Percentiles rank a stretch among this genome's conserved stretches.
Evolutionary conservation across 53 echinoderm and acorn worm genomes (phyloP).

Genomic region (Luidia sarsii): DNA sequence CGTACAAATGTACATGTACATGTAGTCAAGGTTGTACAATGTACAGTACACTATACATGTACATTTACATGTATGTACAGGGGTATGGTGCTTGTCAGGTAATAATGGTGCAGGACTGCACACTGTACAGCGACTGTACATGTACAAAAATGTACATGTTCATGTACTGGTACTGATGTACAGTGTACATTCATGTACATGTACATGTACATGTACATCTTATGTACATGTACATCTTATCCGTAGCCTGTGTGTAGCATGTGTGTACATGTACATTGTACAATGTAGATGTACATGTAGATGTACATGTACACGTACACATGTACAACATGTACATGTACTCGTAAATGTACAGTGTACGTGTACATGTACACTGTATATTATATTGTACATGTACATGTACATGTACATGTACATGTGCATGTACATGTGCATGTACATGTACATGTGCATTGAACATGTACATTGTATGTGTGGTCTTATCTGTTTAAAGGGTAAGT

Average conservation of each 20-base stretch:
- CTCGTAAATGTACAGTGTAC: neutral
- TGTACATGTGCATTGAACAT: neutral
- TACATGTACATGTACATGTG: neutral
- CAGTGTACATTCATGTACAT: neutral
- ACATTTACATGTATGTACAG: no score
- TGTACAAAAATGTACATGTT: no score
- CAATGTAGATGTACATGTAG: neutral
- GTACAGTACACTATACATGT: no score
- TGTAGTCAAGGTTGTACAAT: no score
- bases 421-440: neutral
- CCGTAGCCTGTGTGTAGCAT: neutral
- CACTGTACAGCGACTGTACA: no score
- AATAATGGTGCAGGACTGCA: no score
- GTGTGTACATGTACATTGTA: neutral
- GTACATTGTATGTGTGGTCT: neutral
- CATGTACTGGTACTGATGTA: neutral
- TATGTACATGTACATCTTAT: neutral
- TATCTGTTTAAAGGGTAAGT: no score
- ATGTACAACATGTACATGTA: neutral
- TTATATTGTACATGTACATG: constrained; percentile 1
- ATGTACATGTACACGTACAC: neutral
- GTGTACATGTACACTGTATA: neutral
- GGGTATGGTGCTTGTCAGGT: no score
- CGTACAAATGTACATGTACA: no score
- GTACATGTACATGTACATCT: constrained; percentile 2